Evolutionary conservation across 2,888 invertebrate species (phyloP).

Genomic region (Ceratothoa steindachneri): DNA sequence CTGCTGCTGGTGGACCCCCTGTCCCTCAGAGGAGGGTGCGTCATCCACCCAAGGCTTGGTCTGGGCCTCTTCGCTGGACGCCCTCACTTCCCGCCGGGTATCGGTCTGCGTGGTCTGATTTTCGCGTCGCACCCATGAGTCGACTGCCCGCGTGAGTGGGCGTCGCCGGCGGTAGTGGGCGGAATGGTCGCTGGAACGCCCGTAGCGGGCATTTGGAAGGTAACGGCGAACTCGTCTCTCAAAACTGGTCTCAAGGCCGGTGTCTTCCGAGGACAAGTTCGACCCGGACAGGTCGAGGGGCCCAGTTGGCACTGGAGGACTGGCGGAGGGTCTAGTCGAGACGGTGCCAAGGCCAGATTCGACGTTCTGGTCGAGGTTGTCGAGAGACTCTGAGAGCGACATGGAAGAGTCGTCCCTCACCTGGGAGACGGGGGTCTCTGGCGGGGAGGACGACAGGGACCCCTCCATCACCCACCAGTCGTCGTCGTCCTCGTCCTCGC

Average conservation of each 20-base stretch:
- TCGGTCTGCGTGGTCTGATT: conserved; percentile 44
- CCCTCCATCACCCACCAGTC: conserved; percentile 29
- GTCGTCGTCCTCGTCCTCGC: conserved; percentile 30
- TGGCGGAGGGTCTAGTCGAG: conserved; percentile 40
- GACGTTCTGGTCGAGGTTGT: conserved; percentile 38
- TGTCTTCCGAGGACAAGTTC: conserved; percentile 45
- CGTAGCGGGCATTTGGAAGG: conserved; percentile 21
- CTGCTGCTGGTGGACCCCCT: not conserved
- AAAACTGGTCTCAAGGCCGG: conserved; percentile 40
- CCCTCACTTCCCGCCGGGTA: not conserved
- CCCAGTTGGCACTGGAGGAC: conserved; percentile 19
- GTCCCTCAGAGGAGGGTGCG: not conserved
- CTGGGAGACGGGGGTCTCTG: conserved; percentile 22
- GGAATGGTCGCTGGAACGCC: not conserved
- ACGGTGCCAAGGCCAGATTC: conserved; percentile 44
- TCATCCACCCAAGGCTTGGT: too few relatives aligned
- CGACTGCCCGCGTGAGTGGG: conserved; percentile 13
- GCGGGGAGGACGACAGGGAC: conserved; percentile 27
- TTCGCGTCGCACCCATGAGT: conserved; percentile 35
- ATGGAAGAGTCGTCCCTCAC: conserved; percentile 31
- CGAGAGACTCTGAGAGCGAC: conserved; percentile 42
- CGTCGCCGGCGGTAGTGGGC: conserved; percentile 28
- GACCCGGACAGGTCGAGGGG: conserved; percentile 36
- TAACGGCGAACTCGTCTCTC: conserved; percentile 30
- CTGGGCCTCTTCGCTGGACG: not conserved